These are phyloP conservation scores for Champsocephalus esox DNA, from an alignment of 2,797 vertebrate genomes.

Conservation along the genomic window DNA sequence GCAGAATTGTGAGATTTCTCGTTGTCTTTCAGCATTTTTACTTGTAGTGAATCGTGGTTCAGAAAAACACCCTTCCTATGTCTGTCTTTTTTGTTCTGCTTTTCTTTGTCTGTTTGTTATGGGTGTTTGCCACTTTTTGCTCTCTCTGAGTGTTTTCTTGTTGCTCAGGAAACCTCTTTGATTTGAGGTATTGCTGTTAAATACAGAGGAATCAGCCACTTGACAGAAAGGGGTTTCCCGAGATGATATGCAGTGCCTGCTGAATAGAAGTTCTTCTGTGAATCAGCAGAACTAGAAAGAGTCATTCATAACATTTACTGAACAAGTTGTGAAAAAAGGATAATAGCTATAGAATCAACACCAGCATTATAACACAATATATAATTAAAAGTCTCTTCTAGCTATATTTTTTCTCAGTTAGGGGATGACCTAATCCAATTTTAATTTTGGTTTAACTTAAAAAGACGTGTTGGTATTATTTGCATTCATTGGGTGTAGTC, in stretches of 20 bases:
- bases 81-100: conserved; percentile 23
- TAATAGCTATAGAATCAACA: background rate
- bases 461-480: conserved; percentile 2
- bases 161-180: conserved; percentile 67
- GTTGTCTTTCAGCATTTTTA: background rate
- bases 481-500: background rate
- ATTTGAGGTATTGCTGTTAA: conserved; percentile 63
- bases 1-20: background rate
- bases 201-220: conserved; percentile 31
- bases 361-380: background rate
- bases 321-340: background rate
- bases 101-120: conserved; percentile 26
- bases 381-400: background rate
- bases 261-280: conserved; percentile 19
- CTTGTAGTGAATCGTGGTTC: conserved; percentile 14
- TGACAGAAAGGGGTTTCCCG: conserved; percentile 57
- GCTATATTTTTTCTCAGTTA: background rate
- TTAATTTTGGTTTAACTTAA: background rate
- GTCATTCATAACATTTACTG: background rate
- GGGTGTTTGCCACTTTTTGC: conserved; percentile 22
- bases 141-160: conserved; percentile 44
- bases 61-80: background rate
- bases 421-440: background rate
- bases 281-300: conserved; percentile 27
- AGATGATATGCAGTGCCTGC: conserved; percentile 13